Base-by-base conservation (phyloP, 2,888 invertebrate species). In the Pollenia labialis region DNA sequence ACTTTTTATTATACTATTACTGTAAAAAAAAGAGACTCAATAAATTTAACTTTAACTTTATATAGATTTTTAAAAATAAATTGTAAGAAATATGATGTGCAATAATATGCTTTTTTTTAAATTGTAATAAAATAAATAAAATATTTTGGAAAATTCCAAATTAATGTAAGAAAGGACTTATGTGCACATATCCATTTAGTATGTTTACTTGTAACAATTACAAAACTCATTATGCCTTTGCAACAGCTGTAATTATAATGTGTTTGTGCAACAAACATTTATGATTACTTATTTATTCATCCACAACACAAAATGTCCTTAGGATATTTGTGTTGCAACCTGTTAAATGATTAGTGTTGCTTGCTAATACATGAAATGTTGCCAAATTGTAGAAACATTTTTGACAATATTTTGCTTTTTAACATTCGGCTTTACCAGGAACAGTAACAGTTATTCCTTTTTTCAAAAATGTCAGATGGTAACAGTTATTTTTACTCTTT, bases 281-380 rank as follows among this genome's bases (percentile, higher is more conserved):
- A 72, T 64, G 56, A 64, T 64, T 72, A 46, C 62, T 32, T 62
- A 72, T 64, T 72, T 72, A 68, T 71, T 46, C 46, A 72, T 81
- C 54, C 46, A 23, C 54, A 62, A 54, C 60, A 54, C 52, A 16
- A 64, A 62, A 40, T 68, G 11, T 48, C 81, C 72, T 81, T 23
- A 56, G 72, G 81, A 64, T 48, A 48, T 81, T 66, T 62, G 12
- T 62, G 62, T 81, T 46, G 40, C 71, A 54, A n/a, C 23, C 32
- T 46, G 40, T 58, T 56, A 46, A 46, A n/a, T 69, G 46, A 52
- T 44, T 12, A 23, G 1, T 32, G 44, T 3, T 64, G 44, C 16
- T 32, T 62, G 71, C 8, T 16, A n/a, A 18, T 16, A 14, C 32
- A 32, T 32, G 3, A 12, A 52, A 46, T 50, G 69, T 46, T 62